Conservation (phyloP, 1,140 invertebrate genomes). For the Zaprionus ghesquierei region DNA sequence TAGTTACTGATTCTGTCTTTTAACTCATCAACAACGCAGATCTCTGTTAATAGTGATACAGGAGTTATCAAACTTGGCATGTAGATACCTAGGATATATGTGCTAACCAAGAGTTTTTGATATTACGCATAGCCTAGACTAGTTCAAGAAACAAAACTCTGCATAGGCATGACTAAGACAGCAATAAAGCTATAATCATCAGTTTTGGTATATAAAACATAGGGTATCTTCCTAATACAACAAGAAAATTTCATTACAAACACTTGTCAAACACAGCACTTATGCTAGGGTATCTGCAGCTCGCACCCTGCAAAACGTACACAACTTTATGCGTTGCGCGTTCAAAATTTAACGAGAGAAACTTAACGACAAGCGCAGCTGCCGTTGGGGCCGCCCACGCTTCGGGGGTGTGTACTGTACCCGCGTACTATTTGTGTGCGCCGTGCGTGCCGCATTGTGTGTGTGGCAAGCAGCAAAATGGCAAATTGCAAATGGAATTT, state of each 20-base stretch:
- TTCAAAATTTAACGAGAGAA: conserved; percentile 24
- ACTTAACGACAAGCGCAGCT: conserved; percentile 40
- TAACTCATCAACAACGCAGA: not conserved
- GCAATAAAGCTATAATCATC: not conserved
- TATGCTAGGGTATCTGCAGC: not conserved
- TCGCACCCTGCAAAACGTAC: not conserved
- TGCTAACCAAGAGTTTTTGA: not conserved
- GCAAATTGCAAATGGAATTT: conserved; percentile 8
- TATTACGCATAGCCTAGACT: not conserved
- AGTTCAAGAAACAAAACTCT: not conserved
- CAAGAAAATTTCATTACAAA: not conserved
- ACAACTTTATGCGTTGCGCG: conserved; percentile 15
- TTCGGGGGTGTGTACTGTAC: not conserved
- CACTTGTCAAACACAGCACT: not conserved
- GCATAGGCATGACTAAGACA: not conserved
- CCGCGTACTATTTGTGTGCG: not conserved
- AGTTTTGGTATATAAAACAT: not conserved
- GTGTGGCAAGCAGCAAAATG: not conserved
- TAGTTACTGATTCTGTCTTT: not conserved
- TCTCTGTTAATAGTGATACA: not conserved
- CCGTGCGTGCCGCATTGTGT: not conserved
- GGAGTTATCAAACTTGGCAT: not conserved
- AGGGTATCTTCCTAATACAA: not conserved
- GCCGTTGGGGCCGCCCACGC: not conserved
- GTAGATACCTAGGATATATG: not conserved